phyloP scores from a whole-genome alignment of 2,888 invertebrate genomes.

The Mimas tiliae region DNA sequence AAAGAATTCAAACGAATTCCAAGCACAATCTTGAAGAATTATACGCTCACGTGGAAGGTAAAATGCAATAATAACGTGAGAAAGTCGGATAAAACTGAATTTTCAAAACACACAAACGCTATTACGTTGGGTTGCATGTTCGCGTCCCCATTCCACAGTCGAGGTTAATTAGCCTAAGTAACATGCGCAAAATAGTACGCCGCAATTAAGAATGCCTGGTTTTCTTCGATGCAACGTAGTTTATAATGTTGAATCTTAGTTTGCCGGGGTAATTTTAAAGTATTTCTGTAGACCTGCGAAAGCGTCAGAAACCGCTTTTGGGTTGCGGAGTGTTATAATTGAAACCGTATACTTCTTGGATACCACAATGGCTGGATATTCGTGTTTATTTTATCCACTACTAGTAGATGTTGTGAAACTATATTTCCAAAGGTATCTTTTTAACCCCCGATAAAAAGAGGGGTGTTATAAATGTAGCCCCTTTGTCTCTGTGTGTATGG shows the following conservation, averaged over 20 bases:
- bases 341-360: neutral
- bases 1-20: conserved; percentile 1
- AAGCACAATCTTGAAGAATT: conserved; percentile 15
- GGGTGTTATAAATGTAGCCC: no score
- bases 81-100: conserved; percentile 28
- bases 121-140: conserved; percentile 47
- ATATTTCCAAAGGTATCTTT: neutral
- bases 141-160: conserved; percentile 50
- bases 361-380: conserved; percentile 3
- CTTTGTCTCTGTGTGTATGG: no score
- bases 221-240: conserved; percentile 48
- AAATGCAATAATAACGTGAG: conserved; percentile 24
- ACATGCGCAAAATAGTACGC: conserved; percentile 56
- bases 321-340: neutral
- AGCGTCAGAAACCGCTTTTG: conserved; percentile 15
- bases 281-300: conserved; percentile 22
- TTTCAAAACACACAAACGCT: conserved; percentile 34
- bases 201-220: conserved; percentile 56
- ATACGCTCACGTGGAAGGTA: neutral
- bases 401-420: neutral
- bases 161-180: conserved; percentile 63
- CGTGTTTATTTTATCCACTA: neutral
- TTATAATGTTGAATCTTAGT: conserved; percentile 53
- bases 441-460: no score
- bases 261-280: conserved; percentile 46